Percentiles rank a stretch among this genome's conserved stretches.
These are phyloP conservation scores for Nudaria mundana DNA, from an alignment of 2,888 invertebrate species.

Conservation along the genomic window DNA sequence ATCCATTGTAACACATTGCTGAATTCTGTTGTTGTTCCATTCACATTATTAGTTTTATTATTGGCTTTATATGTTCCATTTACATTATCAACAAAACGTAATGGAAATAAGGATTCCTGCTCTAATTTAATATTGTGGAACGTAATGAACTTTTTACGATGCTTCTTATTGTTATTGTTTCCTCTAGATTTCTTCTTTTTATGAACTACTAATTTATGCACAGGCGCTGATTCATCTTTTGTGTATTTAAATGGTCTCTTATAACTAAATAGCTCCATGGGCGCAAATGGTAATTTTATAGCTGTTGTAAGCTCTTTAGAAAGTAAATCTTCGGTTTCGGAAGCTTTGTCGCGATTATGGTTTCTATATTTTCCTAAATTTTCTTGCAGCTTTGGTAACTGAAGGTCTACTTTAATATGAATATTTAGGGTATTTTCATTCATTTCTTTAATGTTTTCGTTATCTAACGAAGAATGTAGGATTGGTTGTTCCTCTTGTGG, in stretches of 20 bases:
- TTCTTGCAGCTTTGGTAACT: conserved; percentile 55
- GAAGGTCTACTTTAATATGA: conserved; percentile 63
- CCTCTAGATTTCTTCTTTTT: conserved; percentile 63
- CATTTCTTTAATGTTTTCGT: conserved; percentile 27
- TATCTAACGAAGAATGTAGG: conserved; percentile 8
- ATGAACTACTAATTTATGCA: conserved; percentile 61
- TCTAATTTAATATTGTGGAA: conserved; percentile 57
- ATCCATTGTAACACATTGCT: conserved; percentile 21
- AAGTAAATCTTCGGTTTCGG: conserved; percentile 34
- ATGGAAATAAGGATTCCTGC: conserved; percentile 36
- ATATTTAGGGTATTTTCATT: conserved; percentile 54
- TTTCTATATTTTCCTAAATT: conserved; percentile 34
- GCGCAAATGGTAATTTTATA: conserved; percentile 51
- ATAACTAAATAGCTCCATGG: conserved; percentile 50
- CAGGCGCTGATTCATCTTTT: conserved; percentile 41
- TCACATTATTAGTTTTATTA: conserved; percentile 20
- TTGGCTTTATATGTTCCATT: conserved; percentile 21
- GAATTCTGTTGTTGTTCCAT: conserved; percentile 19
- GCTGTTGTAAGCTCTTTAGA: conserved; percentile 46
- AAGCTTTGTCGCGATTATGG: conserved; percentile 24
- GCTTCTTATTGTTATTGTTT: conserved; percentile 55
- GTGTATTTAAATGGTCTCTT: conserved; percentile 38
- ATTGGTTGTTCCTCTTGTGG: conserved; percentile 26
- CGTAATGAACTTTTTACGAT: conserved; percentile 58
- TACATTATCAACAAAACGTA: conserved; percentile 32